Evolutionary conservation across 2,888 invertebrate species (phyloP), one percentile per base, ranked within the genome.

Genomic region (Rhagium mordax): DNA sequence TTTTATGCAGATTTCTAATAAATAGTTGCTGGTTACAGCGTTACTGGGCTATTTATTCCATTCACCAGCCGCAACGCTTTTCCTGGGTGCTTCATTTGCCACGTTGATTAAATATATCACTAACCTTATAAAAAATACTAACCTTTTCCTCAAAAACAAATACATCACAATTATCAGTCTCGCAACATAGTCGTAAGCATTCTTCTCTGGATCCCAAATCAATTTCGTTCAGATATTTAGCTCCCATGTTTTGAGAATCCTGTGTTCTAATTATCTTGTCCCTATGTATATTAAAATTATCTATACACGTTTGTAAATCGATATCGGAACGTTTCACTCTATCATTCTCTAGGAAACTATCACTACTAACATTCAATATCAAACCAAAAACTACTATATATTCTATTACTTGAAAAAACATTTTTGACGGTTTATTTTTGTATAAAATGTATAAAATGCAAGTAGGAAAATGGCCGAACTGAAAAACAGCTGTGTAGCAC

Each of bases 141-240:
- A 95, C 96, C 93, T 96, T 97, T 85, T 97, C 95, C 87, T 97
- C 97, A 85, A 94, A 97, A 79, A 97, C 94, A 87, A 96, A 97
- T 21, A 97, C 96, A 88, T 97, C 96, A 87, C 97, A 97, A 75
- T 92, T 89, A 62, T 93, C 93, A 2, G 96, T 96, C 87, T 95
- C 94, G 88, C 97, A 97, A 89, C 97, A 97, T 76, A 96, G 91
- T 65, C 93, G 91, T 84, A 96, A 90, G 86, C 97, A 97, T 86
- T 96, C 96, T 81, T 93, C 91, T 79, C 94, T 91, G 66, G 94
- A 92, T 80, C 94, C 93, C 84, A 96, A 90, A 87, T 96, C 96
- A 77, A 94, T 91, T 86, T 96, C 96, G 85, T 94, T 95, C 60
- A 97, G 89, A 88, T 95, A 97, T 85, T 94, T 94, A 66, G 97